phyloP scores from a whole-genome alignment of 1,140 invertebrate genomes.

The Arctopsyche grandis region DNA sequence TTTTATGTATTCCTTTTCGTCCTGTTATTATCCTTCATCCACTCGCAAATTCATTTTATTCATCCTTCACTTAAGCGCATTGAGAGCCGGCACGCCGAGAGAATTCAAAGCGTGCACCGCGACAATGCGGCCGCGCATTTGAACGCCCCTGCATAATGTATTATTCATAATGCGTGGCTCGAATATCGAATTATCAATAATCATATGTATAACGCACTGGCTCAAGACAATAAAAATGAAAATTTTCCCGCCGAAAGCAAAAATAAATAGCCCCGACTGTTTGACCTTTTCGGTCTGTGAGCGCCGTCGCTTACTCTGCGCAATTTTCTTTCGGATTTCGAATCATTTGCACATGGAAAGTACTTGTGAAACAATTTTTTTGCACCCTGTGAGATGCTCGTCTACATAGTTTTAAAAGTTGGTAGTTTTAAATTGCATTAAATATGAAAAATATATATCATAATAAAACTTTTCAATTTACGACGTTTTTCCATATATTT shows the following conservation, averaged over 20 bases:
- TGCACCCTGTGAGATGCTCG: too few species aligned
- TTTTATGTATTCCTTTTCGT: background rate
- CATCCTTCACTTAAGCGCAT: conserved; percentile 45
- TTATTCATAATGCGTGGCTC: conserved; percentile 32
- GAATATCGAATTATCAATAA: conserved; percentile 27
- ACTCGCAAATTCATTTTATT: conserved; percentile 50
- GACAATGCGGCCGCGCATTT: conserved; percentile 13
- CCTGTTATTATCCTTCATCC: conserved; percentile 22
- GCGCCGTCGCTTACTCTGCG: too few species aligned
- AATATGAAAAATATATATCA: too few species aligned
- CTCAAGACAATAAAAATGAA: conserved; percentile 1
- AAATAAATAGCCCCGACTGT: too few species aligned
- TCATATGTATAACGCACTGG: conserved; percentile 4
- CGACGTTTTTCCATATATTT: too few species aligned
- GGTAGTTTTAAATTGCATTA: too few species aligned
- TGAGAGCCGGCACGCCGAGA: conserved; percentile 15
- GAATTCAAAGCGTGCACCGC: conserved; percentile 35
- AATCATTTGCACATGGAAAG: too few species aligned
- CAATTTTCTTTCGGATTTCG: too few species aligned
- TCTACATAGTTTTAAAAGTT: too few species aligned
- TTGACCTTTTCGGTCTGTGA: too few species aligned
- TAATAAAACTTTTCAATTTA: too few species aligned
- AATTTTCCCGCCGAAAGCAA: background rate
- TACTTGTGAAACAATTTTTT: too few species aligned
- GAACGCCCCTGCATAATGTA: conserved; percentile 19